Conservation (phyloP, 92 coral and sea anemone genomes). For the Bergia puertoricense region DNA sequence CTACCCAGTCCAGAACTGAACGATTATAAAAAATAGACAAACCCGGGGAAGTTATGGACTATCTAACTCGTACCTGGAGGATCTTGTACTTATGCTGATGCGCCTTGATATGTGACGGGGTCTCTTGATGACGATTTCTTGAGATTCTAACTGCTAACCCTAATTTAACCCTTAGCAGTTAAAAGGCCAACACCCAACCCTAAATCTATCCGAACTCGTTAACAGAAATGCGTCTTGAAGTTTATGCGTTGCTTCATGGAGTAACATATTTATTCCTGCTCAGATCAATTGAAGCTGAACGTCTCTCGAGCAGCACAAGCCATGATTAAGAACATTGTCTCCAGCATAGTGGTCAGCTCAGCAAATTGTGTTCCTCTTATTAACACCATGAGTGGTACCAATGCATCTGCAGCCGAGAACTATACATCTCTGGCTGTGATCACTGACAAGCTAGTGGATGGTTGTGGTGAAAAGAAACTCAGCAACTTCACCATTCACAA, state of each 20-base stretch:
- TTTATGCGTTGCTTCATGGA: neutral
- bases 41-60: too few species aligned
- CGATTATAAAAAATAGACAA: too few species aligned
- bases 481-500: conserved; percentile 20
- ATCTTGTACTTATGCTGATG: too few species aligned
- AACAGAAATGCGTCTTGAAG: neutral
- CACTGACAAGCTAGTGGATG: conserved; percentile 24
- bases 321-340: conserved; percentile 22
- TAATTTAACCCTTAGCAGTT: too few species aligned
- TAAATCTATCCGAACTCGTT: neutral
- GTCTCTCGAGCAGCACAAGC: conserved; percentile 44
- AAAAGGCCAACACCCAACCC: too few species aligned
- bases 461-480: conserved; percentile 30
- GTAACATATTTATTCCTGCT: neutral
- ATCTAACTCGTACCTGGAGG: too few species aligned
- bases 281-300: conserved; percentile 46
- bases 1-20: too few species aligned
- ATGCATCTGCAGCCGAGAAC: conserved; percentile 31
- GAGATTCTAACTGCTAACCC: too few species aligned
- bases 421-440: conserved; percentile 8
- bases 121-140: neutral
- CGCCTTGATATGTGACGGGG: too few species aligned
- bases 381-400: conserved; percentile 37
- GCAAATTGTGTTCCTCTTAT: conserved; percentile 41
- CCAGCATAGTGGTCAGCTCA: conserved; percentile 34